Base-by-base conservation (phyloP, 2,113 vertebrate species). In the Aspiorhynchus laticeps region DNA sequence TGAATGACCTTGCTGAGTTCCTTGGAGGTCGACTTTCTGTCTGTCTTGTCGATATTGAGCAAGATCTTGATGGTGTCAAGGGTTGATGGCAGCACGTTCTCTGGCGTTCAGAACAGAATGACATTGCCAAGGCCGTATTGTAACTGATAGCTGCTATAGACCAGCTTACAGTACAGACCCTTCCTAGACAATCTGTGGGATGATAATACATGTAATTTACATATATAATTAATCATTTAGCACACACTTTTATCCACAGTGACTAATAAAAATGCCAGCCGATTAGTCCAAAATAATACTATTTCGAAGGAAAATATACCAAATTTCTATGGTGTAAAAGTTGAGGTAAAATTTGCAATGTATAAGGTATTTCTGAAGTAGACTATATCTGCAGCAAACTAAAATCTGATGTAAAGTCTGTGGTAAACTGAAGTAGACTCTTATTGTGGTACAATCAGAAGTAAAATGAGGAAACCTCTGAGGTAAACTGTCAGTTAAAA, bases 31-130 rank as follows among this genome's bases (percentile, higher is more conserved):
- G 9, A 78, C 75, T 28, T 53, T 78, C 26, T 78, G 46, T 78
- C 75, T 78, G 43, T 26, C 31, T 77, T 28, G 46, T 78, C 46
- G 4, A 78, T 78, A 78, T 12, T 21, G 46, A 28, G 14, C n/a
- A 21, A 46, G 15, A 77, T 51, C 46, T 9, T 78, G 75, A 78
- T 53, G 75, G 46, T 78, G 75, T 78, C 75, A 46, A 36, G 24
- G 73, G 41, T 26, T 76, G 41, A 46, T 76, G 73, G 31, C 31
- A 36, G 19, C 33, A 71, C 17, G 7, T 19, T 71, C 31, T 71
- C 31, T 21, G 67, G 6, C 3, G 0, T 71, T 17, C 36, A 43
- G 36, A 14, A 74, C 9, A 74, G 71, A 43, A n/a, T 15, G 21
- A 43, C 71, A 43, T n/a, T 74, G 24, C 69, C 69, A 73, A 43